phyloP scores from a whole-genome alignment of 2,113 vertebrate species.

The Lepisosteus oculatus region DNA sequence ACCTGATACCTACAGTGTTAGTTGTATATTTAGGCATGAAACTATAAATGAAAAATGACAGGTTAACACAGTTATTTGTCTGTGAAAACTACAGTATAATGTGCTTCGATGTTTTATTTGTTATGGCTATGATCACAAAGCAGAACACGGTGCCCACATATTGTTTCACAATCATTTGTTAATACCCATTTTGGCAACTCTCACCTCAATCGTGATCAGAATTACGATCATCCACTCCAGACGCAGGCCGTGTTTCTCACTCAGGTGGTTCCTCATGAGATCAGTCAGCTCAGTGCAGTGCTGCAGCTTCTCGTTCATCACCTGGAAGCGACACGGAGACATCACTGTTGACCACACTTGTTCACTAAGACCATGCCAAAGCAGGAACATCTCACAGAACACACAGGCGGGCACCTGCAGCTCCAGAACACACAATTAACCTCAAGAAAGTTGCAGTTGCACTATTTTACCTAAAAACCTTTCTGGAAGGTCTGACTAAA shows the following conservation, averaged over 20 bases:
- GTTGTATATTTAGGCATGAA: too few relatives aligned
- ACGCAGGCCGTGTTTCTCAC: conserved; percentile 84
- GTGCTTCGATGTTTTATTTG: too few relatives aligned
- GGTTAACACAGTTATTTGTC: too few relatives aligned
- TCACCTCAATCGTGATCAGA: conserved; percentile 94
- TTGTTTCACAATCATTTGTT: not conserved
- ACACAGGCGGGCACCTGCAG: not conserved
- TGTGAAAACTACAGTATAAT: too few relatives aligned
- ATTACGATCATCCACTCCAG: conserved; percentile 98
- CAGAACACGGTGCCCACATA: not conserved
- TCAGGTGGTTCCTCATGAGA: conserved; percentile 92
- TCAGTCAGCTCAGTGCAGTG: conserved; percentile 94
- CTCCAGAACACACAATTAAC: not conserved
- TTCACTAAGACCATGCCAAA: too few relatives aligned
- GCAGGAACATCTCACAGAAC: not conserved
- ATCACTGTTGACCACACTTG: too few relatives aligned
- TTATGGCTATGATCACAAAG: too few relatives aligned
- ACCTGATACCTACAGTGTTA: too few relatives aligned
- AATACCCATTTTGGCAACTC: not conserved
- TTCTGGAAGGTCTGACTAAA: too few relatives aligned
- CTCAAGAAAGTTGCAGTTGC: too few relatives aligned
- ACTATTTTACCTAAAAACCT: too few relatives aligned
- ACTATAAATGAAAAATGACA: too few relatives aligned
- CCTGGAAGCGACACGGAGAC: conserved; percentile 54
- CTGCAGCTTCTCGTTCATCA: conserved; percentile 94